Evolutionary conservation across 2,797 vertebrate genomes (phyloP), one percentile per base, ranked within the genome.

Genomic region (Phataginus tetradactyla): DNA sequence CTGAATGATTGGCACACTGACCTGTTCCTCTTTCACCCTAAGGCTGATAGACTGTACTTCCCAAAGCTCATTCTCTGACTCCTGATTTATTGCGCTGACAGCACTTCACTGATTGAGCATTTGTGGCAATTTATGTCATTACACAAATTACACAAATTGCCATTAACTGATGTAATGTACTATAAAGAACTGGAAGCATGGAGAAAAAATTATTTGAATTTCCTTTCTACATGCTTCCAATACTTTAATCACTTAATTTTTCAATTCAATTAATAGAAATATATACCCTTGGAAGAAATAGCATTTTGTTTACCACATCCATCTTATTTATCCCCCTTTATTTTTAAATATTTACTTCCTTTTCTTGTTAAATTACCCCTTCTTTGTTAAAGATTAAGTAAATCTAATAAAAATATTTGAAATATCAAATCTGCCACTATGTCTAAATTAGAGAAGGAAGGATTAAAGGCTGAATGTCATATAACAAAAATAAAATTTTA

Each of bases 71-170:
- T 95, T 93, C 90, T 95, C 96, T 72, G 32, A 27, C 39, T 96
- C 25, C 77, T 98, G 97, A 98, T 98, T 98, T 98, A 98, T 98
- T 97, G 97, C 96, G 98, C 98, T 97, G 97, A 98, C 95, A 98
- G 95, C 97, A 98, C 94, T 98, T 98, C 96, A 96, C 93, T 94
- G 90, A 97, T 61, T 98, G 96, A 98, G 86, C 96, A 91, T 98
- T 98, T 98, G 97, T 98, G 95, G 97, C 97, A 98, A 98, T 98
- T 98, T 98, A 98, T 98, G 97, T 98, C 98, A 98, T 98, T 98
- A 98, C 97, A 98, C 97, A 98, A 98, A 98, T 98, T 98, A 99
- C 97, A 98, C 97, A 98, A 98, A 98, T 98, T 98, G 96, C 94
- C 98, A 98, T 98, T 98, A 98, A 98, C 98, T 97, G 97, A 98